Conservation (phyloP, 2,797 vertebrate genomes). For the Acanthurus leucopareius region DNA sequence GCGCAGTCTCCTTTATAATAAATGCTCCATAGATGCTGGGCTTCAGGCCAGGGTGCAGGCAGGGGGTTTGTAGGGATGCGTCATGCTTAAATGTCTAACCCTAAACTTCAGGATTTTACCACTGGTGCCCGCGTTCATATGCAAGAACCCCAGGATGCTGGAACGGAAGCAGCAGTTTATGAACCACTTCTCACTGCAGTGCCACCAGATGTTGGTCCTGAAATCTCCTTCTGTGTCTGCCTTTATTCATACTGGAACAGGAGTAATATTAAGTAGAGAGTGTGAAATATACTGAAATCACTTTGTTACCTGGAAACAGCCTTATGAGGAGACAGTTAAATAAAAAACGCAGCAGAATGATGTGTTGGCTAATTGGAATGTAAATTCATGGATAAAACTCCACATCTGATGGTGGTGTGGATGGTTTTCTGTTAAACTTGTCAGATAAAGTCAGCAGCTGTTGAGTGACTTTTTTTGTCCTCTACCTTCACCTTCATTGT, state of each 20-base stretch:
- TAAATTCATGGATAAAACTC: slow-evolving; percentile 2
- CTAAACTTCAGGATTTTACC: slow-evolving; percentile 69
- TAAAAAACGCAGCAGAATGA: background rate
- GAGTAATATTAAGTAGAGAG: slow-evolving; percentile 5
- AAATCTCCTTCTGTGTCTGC: slow-evolving; percentile 64
- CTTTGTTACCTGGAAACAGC: background rate
- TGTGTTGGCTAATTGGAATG: background rate
- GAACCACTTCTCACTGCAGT: slow-evolving; percentile 83
- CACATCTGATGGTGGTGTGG: background rate
- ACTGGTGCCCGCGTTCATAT: slow-evolving; percentile 84
- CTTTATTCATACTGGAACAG: slow-evolving; percentile 31
- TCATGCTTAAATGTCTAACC: slow-evolving; percentile 74
- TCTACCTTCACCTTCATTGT: too few species aligned
- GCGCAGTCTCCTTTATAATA: slow-evolving; percentile 85
- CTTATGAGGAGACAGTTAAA: background rate
- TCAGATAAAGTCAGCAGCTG: too few species aligned
- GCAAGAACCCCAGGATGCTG: slow-evolving; percentile 77
- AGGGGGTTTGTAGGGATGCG: slow-evolving; percentile 78
- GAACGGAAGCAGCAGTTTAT: slow-evolving; percentile 89
- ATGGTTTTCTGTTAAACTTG: slow-evolving; percentile 2
- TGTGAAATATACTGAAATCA: slow-evolving; percentile 28
- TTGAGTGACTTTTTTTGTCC: background rate
- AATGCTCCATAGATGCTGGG: slow-evolving; percentile 74
- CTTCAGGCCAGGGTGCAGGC: slow-evolving; percentile 80
- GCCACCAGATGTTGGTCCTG: slow-evolving; percentile 84